Base-by-base conservation (phyloP, 2,113 vertebrate genomes). In the Petroica traversi region DNA sequence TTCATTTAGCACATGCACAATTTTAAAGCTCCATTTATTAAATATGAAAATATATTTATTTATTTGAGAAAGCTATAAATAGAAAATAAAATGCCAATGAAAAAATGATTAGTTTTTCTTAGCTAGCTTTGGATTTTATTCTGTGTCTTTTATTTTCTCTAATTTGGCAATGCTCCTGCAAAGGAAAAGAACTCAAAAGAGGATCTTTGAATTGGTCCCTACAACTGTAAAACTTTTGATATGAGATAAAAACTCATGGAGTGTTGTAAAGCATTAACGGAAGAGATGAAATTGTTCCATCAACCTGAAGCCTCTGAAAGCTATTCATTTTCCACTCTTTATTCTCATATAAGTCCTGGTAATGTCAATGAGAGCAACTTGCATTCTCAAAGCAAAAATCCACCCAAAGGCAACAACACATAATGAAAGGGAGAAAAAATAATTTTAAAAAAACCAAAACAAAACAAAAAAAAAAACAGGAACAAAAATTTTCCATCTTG, bases 221-320 rank as follows among this genome's bases (percentile, higher is more conserved):
- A 89, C 63, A 96, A 89, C 84, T 92, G 79, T 95, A 96, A 95
- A 97, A 93, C 92, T 97, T 97, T 78, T 96, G 84, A 66, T 95
- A 61, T 48, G 91, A 97, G 92, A 91, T 82, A 75, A 88, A 98
- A 98, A 90, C 96, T 97, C 92, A 79, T 64, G 74, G 66, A 91
- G 68, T 86, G 90, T 94, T 95, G 74, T 87, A 64, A 89, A 89
- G 78, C 89, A 96, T 96, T 97, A 97, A 92, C 89, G 90, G 94
- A 93, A 84, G 62, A 57, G 81, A 80, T 68, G 26, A 94, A 96
- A 92, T 96, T 93, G 81, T 93, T 94, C 89, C 76, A 54, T 94
- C 85, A 78, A 59, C 76, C 87, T 95, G 85, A 89, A 91, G 80
- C 54, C 51, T 62, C 79, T 89, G 61, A 93, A 94, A 79, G 38